phyloP scores from a whole-genome alignment of 2,797 vertebrate species.

The Delichon dasypus region DNA sequence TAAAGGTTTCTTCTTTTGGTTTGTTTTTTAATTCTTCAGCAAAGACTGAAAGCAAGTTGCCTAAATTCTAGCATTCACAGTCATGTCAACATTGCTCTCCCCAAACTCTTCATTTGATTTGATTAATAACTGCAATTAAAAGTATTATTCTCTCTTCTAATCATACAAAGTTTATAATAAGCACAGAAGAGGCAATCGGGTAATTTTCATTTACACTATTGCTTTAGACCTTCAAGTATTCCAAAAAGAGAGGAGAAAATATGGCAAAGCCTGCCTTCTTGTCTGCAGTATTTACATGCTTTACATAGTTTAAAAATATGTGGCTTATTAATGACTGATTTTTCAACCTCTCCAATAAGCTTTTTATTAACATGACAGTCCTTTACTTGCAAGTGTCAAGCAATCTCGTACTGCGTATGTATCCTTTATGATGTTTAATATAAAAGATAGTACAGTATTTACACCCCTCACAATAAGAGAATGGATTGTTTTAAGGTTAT shows the following conservation, averaged over 20 bases:
- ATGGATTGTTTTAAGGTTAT: slow-evolving; percentile 79
- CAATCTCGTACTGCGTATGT: neutral
- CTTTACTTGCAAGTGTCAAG: slow-evolving; percentile 65
- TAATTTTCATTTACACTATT: slow-evolving; percentile 8
- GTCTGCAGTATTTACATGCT: slow-evolving; percentile 71
- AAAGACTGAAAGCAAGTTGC: neutral
- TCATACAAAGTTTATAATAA: neutral
- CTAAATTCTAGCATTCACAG: neutral
- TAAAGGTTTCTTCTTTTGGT: neutral
- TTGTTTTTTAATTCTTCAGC: neutral
- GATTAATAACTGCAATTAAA: neutral
- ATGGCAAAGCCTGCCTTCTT: slow-evolving; percentile 54
- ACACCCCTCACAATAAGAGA: slow-evolving; percentile 74
- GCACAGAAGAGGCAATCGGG: neutral
- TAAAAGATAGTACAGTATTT: slow-evolving; percentile 76
- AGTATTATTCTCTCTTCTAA: neutral
- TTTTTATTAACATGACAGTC: slow-evolving; percentile 73
- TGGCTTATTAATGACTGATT: slow-evolving; percentile 75
- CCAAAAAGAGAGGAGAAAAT: slow-evolving; percentile 58
- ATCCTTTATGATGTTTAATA: slow-evolving; percentile 74
- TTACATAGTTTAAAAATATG: slow-evolving; percentile 76
- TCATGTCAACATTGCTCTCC: accelerated
- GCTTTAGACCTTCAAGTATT: slow-evolving; percentile 34
- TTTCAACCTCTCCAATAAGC: slow-evolving; percentile 69
- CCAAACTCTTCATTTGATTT: neutral